phyloP scores from a whole-genome alignment of 2,797 vertebrate species.

The Gymnothorax javanicus region DNA sequence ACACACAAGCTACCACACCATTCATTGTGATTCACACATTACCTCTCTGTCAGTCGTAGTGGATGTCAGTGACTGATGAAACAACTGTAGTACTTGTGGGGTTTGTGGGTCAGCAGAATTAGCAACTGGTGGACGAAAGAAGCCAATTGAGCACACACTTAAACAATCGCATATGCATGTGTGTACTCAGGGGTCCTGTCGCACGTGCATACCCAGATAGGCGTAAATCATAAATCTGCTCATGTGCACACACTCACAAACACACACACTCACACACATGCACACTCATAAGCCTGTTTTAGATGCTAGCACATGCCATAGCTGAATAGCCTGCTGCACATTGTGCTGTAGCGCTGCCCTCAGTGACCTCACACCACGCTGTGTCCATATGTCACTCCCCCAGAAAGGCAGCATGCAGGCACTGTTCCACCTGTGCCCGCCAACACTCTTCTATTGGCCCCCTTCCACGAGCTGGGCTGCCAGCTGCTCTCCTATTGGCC shows the following conservation, averaged over 20 bases:
- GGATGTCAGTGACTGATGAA: not conserved
- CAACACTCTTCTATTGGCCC: conserved; percentile 42
- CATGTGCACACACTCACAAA: too few species aligned
- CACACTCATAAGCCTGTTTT: not conserved
- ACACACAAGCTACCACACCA: not conserved
- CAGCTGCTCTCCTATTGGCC: conserved; percentile 50
- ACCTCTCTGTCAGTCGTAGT: not conserved
- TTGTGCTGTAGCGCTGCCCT: not conserved
- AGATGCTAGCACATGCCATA: not conserved
- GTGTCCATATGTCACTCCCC: conserved; percentile 26
- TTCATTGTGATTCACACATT: not conserved
- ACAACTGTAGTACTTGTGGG: not conserved
- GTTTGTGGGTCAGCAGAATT: not conserved
- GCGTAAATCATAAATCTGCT: too few species aligned
- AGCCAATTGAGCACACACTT: not conserved
- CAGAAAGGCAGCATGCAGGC: not conserved
- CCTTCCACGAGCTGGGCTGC: conserved; percentile 39
- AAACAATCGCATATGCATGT: not conserved
- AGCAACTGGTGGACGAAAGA: not conserved
- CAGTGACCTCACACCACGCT: conserved; percentile 24
- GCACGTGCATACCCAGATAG: too few species aligned
- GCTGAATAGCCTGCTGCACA: not conserved
- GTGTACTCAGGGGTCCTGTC: not conserved
- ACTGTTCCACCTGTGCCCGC: conserved; percentile 30
- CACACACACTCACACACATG: not conserved